Evolutionary conservation across 2,113 vertebrate species (phyloP), one percentile per base, ranked within the genome.

Genomic region (Salvelinus fontinalis): DNA sequence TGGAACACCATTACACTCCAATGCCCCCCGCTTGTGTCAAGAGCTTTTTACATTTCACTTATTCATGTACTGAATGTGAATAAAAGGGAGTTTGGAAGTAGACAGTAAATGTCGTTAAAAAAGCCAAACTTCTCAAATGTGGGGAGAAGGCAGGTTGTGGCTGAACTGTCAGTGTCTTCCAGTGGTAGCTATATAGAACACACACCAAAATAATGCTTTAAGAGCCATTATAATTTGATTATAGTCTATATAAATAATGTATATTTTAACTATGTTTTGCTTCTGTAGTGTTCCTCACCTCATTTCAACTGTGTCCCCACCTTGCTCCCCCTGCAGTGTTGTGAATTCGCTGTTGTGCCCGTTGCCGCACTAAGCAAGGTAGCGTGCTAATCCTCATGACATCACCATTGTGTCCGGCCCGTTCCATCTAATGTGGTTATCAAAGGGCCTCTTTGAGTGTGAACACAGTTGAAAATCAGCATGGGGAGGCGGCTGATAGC

Each of bases 351-450:
- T 76, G 76, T 79, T 86, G 76, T 90, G 79, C 81, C 87, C 70
- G 69, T 74, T 9, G 65, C 87, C 77, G 77, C 80, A 77, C 82
- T 85, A 86, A 76, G 86, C 81, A 89, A 92, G 90, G 87, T 91
- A 88, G 79, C 88, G 77, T 87, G 89, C 87, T 90, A 92, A 92
- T 90, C 90, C 85, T 88, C 81, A 89, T 89, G 89, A 91, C 90
- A 91, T 92, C 84, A 87, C 84, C 82, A 90, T 87, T 92, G 88
- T 91, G 88, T 87, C 87, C 79, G 34, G 82, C 84, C 86, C 70
- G 90, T 92, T 92, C 89, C 88, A 69, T 85, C 83, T 92, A 93
- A 93, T 84, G 81, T 74, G 84, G 89, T 92, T 92, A 91, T 91
- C 86, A 92, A 92, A 90, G 85, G 83, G 69, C 77, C 77, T 81